Base-by-base conservation (phyloP, 2,113 vertebrate genomes). In the Sapayoa aenigma region DNA sequence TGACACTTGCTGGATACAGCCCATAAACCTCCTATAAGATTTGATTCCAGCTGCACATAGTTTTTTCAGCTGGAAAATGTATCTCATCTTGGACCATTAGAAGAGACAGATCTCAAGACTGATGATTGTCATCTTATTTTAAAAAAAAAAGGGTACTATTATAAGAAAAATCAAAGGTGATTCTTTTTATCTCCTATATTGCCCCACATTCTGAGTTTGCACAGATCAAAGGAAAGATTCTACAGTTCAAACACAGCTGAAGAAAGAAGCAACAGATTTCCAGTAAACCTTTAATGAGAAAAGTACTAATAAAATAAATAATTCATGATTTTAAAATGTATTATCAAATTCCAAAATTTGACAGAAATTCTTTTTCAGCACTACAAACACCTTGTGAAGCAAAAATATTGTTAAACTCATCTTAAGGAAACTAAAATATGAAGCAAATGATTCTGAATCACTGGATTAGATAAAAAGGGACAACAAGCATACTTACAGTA, bases 11-110 rank as follows among this genome's bases (percentile, higher is more conserved):
- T 95, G 72, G 77, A 94, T 63, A 42, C 25, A 93, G 59, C 35
- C 5, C 18, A 94, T n/a, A n/a, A n/a, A n/a, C n/a, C 44, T 60
- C 81, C 82, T 96, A 6, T 37, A 90, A 87, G 31, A 49, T 59
- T 17, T 85, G 62, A 91, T 89, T 96, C 74, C 91, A 96, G 94
- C 30, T 56, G 31, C 41, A 53, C 76, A 93, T 35, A 69, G 71
- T 53, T 95, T 90, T 91, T 89, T 71, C 94, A 94, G 53, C 39
- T 94, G 91, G 87, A 94, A 96, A 96, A 94, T 23, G 6, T 76
- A 82, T 82, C 62, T 93, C 72, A 82, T 90, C 50, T 86, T 94
- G 85, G 46, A 83, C 87, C 53, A 91, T 28, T 53, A 86, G 65
- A 95, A 52, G 59, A 90, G 65, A 89, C 37, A 35, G 59, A 86